Percentiles rank a stretch among this genome's conserved stretches.
phyloP scores from a whole-genome alignment of 2,888 invertebrate species.

The Synanthedon myopaeformis region DNA sequence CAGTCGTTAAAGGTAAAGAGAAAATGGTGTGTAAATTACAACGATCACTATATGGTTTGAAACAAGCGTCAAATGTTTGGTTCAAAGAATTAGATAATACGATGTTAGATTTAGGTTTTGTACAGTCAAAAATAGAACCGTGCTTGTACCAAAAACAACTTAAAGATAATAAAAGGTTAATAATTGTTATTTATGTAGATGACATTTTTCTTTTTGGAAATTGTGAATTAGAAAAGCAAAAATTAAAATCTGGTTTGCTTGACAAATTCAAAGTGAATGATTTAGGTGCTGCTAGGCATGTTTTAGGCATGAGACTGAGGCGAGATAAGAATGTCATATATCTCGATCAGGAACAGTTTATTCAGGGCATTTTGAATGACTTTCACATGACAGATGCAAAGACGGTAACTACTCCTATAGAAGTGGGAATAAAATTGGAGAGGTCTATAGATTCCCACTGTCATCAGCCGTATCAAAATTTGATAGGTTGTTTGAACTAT shows the following conservation, averaged over 20 bases:
- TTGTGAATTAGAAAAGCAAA: neutral
- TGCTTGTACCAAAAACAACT: neutral
- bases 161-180: constrained; percentile 1
- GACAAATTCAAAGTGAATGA: constrained; percentile 1
- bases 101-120: constrained; percentile 1
- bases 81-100: constrained; percentile 1
- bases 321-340: neutral
- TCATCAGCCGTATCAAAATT: neutral
- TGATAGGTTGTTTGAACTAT: neutral
- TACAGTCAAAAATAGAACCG: constrained; percentile 1
- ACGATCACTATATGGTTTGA: constrained; percentile 1
- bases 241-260: neutral
- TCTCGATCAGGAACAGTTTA: neutral
- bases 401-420: constrained; percentile 1
- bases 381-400: constrained; percentile 2
- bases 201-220: constrained; percentile 1
- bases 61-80: constrained; percentile 2
- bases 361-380: neutral
- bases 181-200: neutral
- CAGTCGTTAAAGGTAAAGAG: neutral
- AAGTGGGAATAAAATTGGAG: neutral
- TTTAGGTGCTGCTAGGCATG: neutral
- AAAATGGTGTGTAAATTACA: constrained; percentile 3
- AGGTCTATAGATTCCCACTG: neutral
- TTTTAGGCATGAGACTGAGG: constrained; percentile 1